Evolutionary conservation across 1,140 invertebrate species (phyloP).

Genomic region (Stegodyphus mimosarum): DNA sequence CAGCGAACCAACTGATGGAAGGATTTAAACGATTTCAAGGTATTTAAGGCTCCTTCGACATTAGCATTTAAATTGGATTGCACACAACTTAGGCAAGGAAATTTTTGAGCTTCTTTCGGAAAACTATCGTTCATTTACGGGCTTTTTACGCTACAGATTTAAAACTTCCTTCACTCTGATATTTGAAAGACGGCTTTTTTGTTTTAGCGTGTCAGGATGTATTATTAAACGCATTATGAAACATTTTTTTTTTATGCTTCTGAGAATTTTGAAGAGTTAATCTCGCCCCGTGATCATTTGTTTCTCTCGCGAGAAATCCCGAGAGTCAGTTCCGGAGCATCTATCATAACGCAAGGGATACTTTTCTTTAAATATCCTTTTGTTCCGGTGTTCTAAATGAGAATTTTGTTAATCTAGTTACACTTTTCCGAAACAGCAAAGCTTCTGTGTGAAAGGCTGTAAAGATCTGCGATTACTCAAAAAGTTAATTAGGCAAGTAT

Average conservation of each 20-base stretch:
- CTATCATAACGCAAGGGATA: too few species aligned
- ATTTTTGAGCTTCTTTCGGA: constrained; percentile 4
- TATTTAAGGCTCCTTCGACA: constrained; percentile 31
- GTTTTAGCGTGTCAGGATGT: constrained; percentile 1
- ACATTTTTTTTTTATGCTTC: background rate
- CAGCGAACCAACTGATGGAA: background rate
- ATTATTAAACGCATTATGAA: constrained; percentile 5
- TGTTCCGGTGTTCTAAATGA: background rate
- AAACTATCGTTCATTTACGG: constrained; percentile 11
- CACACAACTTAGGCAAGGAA: background rate
- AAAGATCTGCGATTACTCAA: too few species aligned
- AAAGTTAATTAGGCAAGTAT: too few species aligned
- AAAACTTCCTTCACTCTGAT: too few species aligned
- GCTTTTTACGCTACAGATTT: background rate
- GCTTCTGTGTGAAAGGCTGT: too few species aligned
- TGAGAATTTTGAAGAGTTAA: constrained; percentile 28
- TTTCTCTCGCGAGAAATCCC: too few species aligned
- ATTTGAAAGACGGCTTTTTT: background rate
- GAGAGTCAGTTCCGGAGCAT: too few species aligned
- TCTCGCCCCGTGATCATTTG: background rate
- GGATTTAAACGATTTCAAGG: constrained; percentile 41
- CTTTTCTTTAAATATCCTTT: background rate
- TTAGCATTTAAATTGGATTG: constrained; percentile 55
- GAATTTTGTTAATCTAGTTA: constrained; percentile 16
- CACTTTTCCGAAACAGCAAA: background rate